These are phyloP conservation scores for Parthenolecanium corni DNA, from an alignment of 2,888 invertebrate genomes.

Conservation along the genomic window DNA sequence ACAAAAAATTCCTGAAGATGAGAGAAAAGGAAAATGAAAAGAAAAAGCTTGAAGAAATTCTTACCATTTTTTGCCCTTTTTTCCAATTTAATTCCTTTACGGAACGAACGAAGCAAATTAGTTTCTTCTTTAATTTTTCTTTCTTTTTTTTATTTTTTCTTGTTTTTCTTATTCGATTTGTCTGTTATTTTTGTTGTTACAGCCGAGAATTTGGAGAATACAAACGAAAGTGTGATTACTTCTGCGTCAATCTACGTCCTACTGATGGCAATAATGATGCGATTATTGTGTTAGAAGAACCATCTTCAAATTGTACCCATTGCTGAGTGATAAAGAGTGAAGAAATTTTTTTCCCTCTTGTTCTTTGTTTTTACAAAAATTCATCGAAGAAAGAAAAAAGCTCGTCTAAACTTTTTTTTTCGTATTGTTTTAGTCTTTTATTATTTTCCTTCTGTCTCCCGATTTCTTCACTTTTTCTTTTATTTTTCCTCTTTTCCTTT, in stretches of 20 bases:
- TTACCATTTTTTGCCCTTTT: no score
- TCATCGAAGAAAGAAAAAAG: neutral
- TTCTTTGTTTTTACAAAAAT: neutral
- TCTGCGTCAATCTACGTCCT: neutral
- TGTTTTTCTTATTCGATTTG: neutral
- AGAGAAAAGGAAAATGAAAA: neutral
- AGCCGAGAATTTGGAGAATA: neutral
- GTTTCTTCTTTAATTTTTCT: neutral
- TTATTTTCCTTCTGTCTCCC: neutral
- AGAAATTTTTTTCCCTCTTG: neutral
- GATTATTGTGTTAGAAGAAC: constrained; percentile 1
- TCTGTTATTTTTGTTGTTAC: neutral
- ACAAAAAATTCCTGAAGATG: neutral
- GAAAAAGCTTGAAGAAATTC: neutral
- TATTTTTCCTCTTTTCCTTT: no score
- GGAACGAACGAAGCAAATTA: neutral
- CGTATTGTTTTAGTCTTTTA: neutral
- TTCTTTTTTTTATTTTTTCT: neutral
- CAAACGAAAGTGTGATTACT: neutral
- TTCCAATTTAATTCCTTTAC: neutral
- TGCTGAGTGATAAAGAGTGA: neutral
- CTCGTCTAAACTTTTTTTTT: neutral
- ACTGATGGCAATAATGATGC: neutral
- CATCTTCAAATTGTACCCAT: neutral
- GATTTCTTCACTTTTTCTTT: no score